These are phyloP conservation scores for Drosophila phalerata DNA, from an alignment of 2,888 invertebrate species.

Conservation along the genomic window DNA sequence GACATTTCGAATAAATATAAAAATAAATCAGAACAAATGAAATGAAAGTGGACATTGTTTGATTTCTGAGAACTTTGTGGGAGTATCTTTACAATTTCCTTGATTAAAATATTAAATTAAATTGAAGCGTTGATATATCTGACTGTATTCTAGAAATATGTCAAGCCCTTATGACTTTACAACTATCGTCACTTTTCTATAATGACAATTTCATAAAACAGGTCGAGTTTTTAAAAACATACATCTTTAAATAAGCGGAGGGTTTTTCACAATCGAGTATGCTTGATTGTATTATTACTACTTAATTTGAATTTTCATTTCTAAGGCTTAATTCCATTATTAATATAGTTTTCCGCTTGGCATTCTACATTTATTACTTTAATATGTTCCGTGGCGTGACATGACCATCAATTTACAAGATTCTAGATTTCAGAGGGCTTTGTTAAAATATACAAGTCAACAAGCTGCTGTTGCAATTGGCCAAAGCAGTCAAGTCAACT, in stretches of 20 bases:
- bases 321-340: neutral
- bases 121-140: too few relatives aligned
- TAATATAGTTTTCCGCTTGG: neutral
- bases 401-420: slow-evolving; percentile 3
- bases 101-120: too few relatives aligned
- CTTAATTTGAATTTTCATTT: too few relatives aligned
- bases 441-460: slow-evolving; percentile 19
- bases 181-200: too few relatives aligned
- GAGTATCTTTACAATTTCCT: too few relatives aligned
- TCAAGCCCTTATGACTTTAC: too few relatives aligned
- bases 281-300: too few relatives aligned
- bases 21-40: neutral
- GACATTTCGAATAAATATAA: neutral
- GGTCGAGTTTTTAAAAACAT: too few relatives aligned
- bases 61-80: neutral
- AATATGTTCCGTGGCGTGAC: neutral
- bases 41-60: neutral
- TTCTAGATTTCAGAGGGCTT: neutral
- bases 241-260: too few relatives aligned
- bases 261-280: too few relatives aligned
- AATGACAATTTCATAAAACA: too few relatives aligned
- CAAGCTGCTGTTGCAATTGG: slow-evolving; percentile 5
- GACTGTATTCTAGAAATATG: too few relatives aligned
- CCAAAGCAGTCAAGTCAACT: neutral
- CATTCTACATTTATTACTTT: neutral